Evolutionary conservation across 2,888 invertebrate genomes (phyloP).

Genomic region (Calliphora vomitoria): DNA sequence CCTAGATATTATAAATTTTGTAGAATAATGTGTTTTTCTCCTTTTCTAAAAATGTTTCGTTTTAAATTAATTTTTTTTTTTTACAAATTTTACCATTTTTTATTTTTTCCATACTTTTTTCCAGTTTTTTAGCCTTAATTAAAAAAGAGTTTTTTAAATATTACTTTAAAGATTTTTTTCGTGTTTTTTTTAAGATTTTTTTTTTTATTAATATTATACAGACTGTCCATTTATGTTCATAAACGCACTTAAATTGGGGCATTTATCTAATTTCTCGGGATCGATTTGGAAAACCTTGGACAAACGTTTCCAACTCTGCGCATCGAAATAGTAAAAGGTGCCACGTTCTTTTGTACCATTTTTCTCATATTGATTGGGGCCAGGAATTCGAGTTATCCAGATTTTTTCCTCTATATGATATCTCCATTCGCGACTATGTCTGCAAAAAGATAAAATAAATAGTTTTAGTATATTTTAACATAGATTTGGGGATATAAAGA

Average conservation of each 20-base stretch:
- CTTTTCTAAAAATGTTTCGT: constrained; percentile 21
- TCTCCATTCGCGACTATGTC: constrained; percentile 99
- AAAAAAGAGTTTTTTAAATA: constrained; percentile 77
- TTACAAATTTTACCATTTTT: constrained; percentile 67
- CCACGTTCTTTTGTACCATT: constrained; percentile 98
- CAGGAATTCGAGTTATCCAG: constrained; percentile 99
- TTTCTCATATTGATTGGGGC: constrained; percentile 96
- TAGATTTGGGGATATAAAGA: no score
- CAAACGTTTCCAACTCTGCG: constrained; percentile 99
- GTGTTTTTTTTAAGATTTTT: constrained; percentile 78
- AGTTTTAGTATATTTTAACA: neutral
- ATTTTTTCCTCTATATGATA: constrained; percentile 99
- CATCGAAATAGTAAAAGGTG: constrained; percentile 99
- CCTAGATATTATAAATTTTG: no score
- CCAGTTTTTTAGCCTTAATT: constrained; percentile 71
- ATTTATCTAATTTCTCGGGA: constrained; percentile 98
- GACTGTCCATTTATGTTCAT: constrained; percentile 85
- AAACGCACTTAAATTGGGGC: constrained; percentile 85
- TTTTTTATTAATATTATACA: constrained; percentile 85
- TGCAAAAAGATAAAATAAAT: constrained; percentile 81
- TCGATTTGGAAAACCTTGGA: constrained; percentile 99
- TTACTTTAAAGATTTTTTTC: constrained; percentile 78
- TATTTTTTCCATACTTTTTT: constrained; percentile 73
- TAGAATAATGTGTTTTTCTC: no score
- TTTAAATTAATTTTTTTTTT: constrained; percentile 41